These are phyloP conservation scores for Hemaris fuciformis DNA, from an alignment of 2,888 invertebrate species.

Conservation along the genomic window DNA sequence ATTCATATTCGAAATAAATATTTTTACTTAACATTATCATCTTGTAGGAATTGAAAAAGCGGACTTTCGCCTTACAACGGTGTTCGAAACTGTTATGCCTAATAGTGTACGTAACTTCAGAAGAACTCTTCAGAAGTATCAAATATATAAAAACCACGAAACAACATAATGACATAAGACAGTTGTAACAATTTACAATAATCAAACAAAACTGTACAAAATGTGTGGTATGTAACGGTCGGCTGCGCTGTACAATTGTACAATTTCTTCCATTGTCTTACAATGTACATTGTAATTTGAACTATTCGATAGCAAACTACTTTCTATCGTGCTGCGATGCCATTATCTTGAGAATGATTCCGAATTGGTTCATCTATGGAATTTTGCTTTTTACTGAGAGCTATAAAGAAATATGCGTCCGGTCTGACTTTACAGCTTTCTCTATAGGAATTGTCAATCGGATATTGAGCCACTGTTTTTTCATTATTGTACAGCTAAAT, in stretches of 20 bases:
- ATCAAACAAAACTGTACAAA: neutral
- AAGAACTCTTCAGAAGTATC: too few relatives aligned
- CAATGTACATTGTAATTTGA: neutral
- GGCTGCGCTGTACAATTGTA: neutral
- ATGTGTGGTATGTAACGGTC: neutral
- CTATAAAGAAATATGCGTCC: neutral
- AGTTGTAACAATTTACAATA: neutral
- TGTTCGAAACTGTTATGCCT: too few relatives aligned
- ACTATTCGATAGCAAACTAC: neutral
- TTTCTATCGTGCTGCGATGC: neutral
- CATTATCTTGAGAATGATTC: neutral
- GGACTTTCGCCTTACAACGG: too few relatives aligned
- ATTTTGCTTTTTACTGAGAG: neutral
- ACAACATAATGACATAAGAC: neutral
- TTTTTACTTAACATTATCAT: too few relatives aligned
- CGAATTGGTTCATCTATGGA: neutral
- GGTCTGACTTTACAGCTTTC: too few relatives aligned
- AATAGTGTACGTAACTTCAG: too few relatives aligned
- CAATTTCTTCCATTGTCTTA: neutral
- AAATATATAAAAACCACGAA: too few relatives aligned
- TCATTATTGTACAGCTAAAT: too few relatives aligned
- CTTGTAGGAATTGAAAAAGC: too few relatives aligned
- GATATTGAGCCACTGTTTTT: too few relatives aligned
- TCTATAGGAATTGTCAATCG: too few relatives aligned
- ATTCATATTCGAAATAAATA: too few relatives aligned